phyloP scores from a whole-genome alignment of 2,797 vertebrate species.

The Pitangus sulphuratus region DNA sequence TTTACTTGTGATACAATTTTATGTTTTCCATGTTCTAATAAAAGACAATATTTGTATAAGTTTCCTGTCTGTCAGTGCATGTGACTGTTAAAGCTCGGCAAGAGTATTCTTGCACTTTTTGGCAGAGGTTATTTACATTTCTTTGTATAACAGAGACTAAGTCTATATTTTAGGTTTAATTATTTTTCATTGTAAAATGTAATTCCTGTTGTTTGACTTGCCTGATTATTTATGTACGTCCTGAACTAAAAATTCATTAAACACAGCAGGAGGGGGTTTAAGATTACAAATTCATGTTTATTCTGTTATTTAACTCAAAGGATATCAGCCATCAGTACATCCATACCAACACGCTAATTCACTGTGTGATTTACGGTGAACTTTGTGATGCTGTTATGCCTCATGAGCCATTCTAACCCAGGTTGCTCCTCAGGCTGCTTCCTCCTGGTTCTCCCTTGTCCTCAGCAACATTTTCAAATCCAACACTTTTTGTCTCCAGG shows the following conservation, averaged over 20 bases:
- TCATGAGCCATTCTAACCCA: background rate
- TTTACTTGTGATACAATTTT: background rate
- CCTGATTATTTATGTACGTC: slow-evolving; percentile 86
- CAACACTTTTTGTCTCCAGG: background rate
- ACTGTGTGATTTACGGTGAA: background rate
- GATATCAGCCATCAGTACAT: slow-evolving; percentile 78
- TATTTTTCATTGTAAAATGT: slow-evolving; percentile 84
- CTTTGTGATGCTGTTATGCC: background rate
- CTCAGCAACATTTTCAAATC: background rate
- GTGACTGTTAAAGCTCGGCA: background rate
- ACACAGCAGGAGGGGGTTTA: slow-evolving; percentile 80
- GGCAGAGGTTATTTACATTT: slow-evolving; percentile 11
- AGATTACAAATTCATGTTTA: slow-evolving; percentile 82
- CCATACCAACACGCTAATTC: background rate
- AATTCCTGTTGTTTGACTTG: slow-evolving; percentile 84
- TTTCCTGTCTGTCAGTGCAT: accelerated
- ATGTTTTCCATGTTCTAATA: background rate
- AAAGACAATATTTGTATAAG: slow-evolving; percentile 14
- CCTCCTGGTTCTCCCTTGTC: background rate
- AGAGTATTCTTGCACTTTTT: background rate
- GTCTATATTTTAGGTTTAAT: slow-evolving; percentile 59
- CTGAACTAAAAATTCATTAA: slow-evolving; percentile 79
- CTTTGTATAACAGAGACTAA: background rate
- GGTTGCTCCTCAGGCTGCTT: background rate
- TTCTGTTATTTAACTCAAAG: slow-evolving; percentile 83